These are phyloP conservation scores for Pharmacophagus antenor DNA, from an alignment of 2,888 invertebrate species.

Conservation along the genomic window DNA sequence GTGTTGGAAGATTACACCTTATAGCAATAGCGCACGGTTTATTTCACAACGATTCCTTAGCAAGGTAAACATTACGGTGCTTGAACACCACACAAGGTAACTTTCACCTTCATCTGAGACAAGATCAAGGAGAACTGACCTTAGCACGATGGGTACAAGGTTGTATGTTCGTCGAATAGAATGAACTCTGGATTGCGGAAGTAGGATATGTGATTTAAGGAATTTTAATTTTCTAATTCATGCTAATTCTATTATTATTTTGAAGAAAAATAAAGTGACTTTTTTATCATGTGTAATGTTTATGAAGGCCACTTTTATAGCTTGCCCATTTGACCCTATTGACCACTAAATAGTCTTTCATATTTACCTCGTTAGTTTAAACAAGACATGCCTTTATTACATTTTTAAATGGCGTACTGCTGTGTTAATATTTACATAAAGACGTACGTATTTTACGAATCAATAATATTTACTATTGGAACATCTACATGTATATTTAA, in stretches of 20 bases:
- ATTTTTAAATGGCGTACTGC: not conserved
- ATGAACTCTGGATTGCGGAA: not conserved
- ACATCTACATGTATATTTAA: not conserved
- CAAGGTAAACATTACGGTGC: constrained; percentile 12
- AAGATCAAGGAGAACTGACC: constrained; percentile 48
- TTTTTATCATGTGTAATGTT: not conserved
- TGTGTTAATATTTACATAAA: not conserved
- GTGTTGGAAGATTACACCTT: not conserved
- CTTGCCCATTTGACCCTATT: not conserved
- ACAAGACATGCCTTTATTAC: not conserved
- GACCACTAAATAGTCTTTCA: not conserved
- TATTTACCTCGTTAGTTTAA: not conserved
- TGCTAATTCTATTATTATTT: not conserved
- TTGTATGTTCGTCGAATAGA: constrained; percentile 24
- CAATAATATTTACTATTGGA: not conserved
- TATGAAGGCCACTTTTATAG: not conserved
- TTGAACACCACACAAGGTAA: constrained; percentile 21
- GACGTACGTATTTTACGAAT: not conserved
- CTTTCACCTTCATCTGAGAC: constrained; percentile 45
- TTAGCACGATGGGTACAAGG: constrained; percentile 38
- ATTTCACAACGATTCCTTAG: not conserved
- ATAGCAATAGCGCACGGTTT: not conserved
- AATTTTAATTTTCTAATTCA: not conserved
- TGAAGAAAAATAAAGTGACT: not conserved
- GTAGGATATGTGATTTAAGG: not conserved